Conservation (phyloP, 1,140 invertebrate genomes). For the Bradynema listronoti region DNA sequence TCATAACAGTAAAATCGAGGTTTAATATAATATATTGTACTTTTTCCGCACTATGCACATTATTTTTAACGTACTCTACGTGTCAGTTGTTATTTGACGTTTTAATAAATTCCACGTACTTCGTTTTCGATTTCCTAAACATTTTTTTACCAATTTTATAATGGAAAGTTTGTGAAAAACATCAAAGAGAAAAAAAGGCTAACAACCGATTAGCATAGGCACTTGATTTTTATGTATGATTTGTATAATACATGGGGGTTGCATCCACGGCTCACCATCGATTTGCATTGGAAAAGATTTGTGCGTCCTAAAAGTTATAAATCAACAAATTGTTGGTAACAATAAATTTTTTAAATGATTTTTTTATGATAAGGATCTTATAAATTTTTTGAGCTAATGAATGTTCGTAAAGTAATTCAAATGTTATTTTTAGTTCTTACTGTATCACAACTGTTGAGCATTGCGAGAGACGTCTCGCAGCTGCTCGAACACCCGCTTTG, state of each 20-base stretch:
- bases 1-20: too few relatives aligned
- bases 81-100: slow-evolving; percentile 39
- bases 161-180: too few relatives aligned
- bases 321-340: too few relatives aligned
- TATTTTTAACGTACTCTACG: neutral
- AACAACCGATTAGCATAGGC: slow-evolving; percentile 92
- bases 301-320: too few relatives aligned
- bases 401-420: too few relatives aligned
- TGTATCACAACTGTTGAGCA: slow-evolving; percentile 81
- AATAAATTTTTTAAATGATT: too few relatives aligned
- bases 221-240: slow-evolving; percentile 95
- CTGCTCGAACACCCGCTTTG: slow-evolving; percentile 76
- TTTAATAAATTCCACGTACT: slow-evolving; percentile 43
- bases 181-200: too few relatives aligned
- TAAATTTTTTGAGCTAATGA: too few relatives aligned
- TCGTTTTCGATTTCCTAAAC: slow-evolving; percentile 45
- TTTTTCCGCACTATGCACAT: too few relatives aligned
- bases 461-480: slow-evolving; percentile 79
- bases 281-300: slow-evolving; percentile 74
- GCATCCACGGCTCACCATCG: slow-evolving; percentile 66
- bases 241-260: slow-evolving; percentile 80
- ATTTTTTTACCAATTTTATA: too few relatives aligned
- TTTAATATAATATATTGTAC: neutral
- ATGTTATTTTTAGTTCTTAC: too few relatives aligned
- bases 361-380: too few relatives aligned